Base-by-base conservation (phyloP, 2,888 invertebrate genomes). In the Nebria brevicollis region DNA sequence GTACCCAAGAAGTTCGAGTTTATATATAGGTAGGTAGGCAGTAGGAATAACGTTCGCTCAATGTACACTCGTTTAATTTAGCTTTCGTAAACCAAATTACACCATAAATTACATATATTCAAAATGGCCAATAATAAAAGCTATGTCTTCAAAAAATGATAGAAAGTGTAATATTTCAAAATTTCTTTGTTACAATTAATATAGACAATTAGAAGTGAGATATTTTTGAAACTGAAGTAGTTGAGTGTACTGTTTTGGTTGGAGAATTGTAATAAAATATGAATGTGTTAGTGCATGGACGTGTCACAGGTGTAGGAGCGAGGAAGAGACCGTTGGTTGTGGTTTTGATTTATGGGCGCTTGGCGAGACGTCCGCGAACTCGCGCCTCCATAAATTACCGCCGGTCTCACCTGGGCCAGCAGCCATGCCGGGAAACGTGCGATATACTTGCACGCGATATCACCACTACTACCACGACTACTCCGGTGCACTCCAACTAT, bases 351-450 rank as follows among this genome's bases (percentile, higher is more conserved):
- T 83, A 83, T 82, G 81, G 78, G 82, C 77, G 70, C 70, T 75
- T 77, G 34, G 70, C 70, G 70, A 70, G 70, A 70, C 70, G 70
- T 70, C 70, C 70, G 80, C 74, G 77, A 81, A 82, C 82, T 82
- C 78, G 82, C 82, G 83, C 81, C 82, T 82, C 82, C 77, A 83
- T 83, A 83, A 83, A 83, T 83, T 83, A 83, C 81, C 82, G 75
- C 25, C 25, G 76, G 81, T 82, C 82, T 82, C 81, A 82, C 81
- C 81, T 77, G 81, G 81, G 77, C 78, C 81, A 65, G 81, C 54
- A 54, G 54, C 54, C 54, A 54, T 6, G 54, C 54, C 80, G 75
- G 26, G 42, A 64, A 74, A 64, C 75, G 41, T 8, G 70, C 70
- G 70, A 11, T 25, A 25, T n/a, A 25, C 25, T 11, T 34, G 70